Conservation (phyloP, 1,140 invertebrate genomes). For the Drosophila lini region DNA sequence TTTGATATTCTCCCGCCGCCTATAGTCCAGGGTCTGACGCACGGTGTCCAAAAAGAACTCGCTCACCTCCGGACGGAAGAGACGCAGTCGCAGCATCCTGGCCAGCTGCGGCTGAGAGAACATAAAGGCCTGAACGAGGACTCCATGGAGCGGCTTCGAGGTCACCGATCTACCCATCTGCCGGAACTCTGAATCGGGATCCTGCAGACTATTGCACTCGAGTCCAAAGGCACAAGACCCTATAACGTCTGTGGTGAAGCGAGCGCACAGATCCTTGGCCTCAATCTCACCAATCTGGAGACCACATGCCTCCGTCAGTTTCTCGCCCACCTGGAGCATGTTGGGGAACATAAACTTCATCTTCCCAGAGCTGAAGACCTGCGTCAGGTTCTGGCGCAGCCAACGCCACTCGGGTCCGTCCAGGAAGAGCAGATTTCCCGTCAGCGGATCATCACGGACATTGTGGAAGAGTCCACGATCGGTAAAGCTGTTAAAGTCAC, state of each 20-base stretch:
- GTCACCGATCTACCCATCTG: constrained; percentile 50
- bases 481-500: constrained; percentile 86
- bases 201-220: constrained; percentile 85
- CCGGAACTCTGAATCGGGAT: constrained; percentile 86
- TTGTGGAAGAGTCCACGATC: constrained; percentile 85
- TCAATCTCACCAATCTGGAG: constrained; percentile 50
- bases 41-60: constrained; percentile 84
- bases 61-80: constrained; percentile 81
- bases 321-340: constrained; percentile 84
- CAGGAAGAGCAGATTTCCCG: constrained; percentile 85
- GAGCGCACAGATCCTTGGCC: constrained; percentile 84
- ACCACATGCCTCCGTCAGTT: constrained; percentile 29
- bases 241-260: constrained; percentile 88
- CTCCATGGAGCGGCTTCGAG: constrained; percentile 22
- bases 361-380: constrained; percentile 88
- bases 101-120: constrained; percentile 43
- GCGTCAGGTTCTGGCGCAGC: constrained; percentile 87
- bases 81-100: constrained; percentile 36
- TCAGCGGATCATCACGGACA: constrained; percentile 85
- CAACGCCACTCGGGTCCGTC: constrained; percentile 86
- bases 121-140: constrained; percentile 45
- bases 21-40: constrained; percentile 59
- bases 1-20: constrained; percentile 44
- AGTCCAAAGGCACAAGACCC: constrained; percentile 87
- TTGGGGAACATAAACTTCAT: constrained; percentile 86